Percentiles rank a stretch among this genome's conserved stretches.
These are phyloP conservation scores for Callorhinus ursinus DNA, from an alignment of 2,113 vertebrate species.

Conservation along the genomic window DNA sequence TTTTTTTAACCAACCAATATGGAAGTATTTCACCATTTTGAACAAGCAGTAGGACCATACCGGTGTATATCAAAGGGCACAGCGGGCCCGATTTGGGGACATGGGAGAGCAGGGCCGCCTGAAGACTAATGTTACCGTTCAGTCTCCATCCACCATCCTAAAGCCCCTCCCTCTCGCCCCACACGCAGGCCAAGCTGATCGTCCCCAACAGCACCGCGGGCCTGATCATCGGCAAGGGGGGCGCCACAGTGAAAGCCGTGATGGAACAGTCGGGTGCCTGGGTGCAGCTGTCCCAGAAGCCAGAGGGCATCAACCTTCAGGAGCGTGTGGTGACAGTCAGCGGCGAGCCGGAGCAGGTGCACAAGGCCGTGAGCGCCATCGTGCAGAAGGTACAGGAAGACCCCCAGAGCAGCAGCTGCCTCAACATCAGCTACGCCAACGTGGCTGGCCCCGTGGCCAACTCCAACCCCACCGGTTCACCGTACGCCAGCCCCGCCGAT, in stretches of 20 bases:
- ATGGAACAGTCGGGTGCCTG: slow-evolving; percentile 97
- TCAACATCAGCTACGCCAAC: slow-evolving; percentile 97
- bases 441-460: slow-evolving; percentile 96
- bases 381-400: slow-evolving; percentile 97
- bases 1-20: not conserved
- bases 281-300: slow-evolving; percentile 97
- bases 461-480: slow-evolving; percentile 97
- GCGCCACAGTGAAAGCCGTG: slow-evolving; percentile 94
- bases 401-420: slow-evolving; percentile 95
- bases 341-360: slow-evolving; percentile 94
- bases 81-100: not conserved
- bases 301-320: slow-evolving; percentile 95
- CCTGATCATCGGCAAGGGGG: slow-evolving; percentile 95
- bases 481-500: slow-evolving; percentile 94
- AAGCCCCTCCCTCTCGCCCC: slow-evolving; percentile 50
- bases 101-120: not conserved
- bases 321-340: slow-evolving; percentile 96
- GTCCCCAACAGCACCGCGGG: slow-evolving; percentile 97
- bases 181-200: slow-evolving; percentile 93
- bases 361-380: slow-evolving; percentile 94
- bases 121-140: not conserved
- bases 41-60: not conserved
- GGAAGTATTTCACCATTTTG: not conserved
- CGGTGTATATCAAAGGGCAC: not conserved
- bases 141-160: not conserved